Percentiles rank a stretch among this genome's conserved stretches.
Evolutionary conservation across 2,797 vertebrate genomes (phyloP).

Genomic region (Corythornis leucogaster): DNA sequence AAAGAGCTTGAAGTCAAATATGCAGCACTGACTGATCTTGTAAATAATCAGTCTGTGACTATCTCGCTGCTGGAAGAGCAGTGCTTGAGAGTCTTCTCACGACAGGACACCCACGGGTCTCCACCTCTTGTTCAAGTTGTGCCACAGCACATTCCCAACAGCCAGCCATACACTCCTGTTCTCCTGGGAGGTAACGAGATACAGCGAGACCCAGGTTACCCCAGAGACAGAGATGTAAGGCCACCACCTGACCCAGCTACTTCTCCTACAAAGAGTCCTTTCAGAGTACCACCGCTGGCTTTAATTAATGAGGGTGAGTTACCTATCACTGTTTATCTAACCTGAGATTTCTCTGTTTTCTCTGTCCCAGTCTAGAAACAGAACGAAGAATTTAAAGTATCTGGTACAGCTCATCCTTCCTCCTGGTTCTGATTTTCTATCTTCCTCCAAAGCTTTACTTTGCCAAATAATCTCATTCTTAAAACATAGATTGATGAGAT

Average conservation of each 20-base stretch:
- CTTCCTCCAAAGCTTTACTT: neutral
- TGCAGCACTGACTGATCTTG: conserved; percentile 87
- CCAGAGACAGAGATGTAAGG: conserved; percentile 83
- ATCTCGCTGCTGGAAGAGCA: conserved; percentile 93
- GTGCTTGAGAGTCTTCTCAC: conserved; percentile 87
- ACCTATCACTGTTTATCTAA: neutral
- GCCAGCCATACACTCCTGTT: conserved; percentile 86
- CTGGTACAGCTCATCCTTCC: neutral
- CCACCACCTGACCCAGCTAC: conserved; percentile 78
- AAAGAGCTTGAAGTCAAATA: conserved; percentile 93
- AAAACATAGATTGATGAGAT: neutral
- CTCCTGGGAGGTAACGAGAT: conserved; percentile 90
- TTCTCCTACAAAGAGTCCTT: conserved; percentile 87
- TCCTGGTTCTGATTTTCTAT: neutral
- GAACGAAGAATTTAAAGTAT: neutral
- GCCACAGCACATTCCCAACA: conserved; percentile 89
- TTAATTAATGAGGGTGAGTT: conserved; percentile 89
- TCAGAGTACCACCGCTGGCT: conserved; percentile 88
- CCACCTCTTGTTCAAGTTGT: conserved; percentile 97
- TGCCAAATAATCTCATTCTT: neutral
- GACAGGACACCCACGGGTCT: conserved; percentile 84
- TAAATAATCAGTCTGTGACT: conserved; percentile 96
- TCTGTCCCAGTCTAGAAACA: accelerated
- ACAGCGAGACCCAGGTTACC: conserved; percentile 89
- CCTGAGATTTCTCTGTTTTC: neutral